Evolutionary conservation across 2,888 invertebrate species (phyloP).

Genomic region (Phasia obesa): DNA sequence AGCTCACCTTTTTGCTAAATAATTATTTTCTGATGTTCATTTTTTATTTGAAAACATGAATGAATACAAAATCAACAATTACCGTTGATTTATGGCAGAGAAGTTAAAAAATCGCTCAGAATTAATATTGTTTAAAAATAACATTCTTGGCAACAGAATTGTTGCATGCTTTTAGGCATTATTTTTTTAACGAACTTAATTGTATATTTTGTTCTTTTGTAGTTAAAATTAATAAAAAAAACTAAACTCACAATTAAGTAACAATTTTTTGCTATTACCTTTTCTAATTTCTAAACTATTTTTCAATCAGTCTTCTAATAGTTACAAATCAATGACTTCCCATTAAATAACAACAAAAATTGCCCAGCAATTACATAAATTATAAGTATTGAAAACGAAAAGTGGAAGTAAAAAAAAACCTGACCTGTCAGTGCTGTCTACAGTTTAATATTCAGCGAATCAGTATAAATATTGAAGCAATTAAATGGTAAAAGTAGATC

Average conservation of each 20-base stretch:
- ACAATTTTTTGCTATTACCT: neutral
- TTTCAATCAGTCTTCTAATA: slow-evolving; percentile 16
- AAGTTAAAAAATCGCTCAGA: too few relatives aligned
- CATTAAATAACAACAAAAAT: neutral
- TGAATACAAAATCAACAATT: neutral
- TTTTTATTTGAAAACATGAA: neutral
- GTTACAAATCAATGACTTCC: slow-evolving; percentile 25
- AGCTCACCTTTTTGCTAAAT: too few relatives aligned
- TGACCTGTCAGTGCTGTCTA: too few relatives aligned
- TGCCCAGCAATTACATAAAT: slow-evolving; percentile 12
- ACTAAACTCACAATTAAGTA: neutral
- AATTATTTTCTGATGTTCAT: too few relatives aligned
- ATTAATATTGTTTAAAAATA: neutral
- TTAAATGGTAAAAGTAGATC: too few relatives aligned
- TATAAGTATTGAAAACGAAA: neutral
- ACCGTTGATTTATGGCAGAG: neutral
- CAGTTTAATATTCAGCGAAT: too few relatives aligned
- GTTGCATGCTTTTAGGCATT: slow-evolving; percentile 44
- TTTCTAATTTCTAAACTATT: neutral
- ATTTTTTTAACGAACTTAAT: slow-evolving; percentile 24
- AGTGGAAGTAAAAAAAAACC: too few relatives aligned
- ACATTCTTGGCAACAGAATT: neutral
- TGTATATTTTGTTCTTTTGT: slow-evolving; percentile 29
- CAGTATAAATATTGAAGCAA: too few relatives aligned
- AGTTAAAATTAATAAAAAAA: neutral